Evolutionary conservation across 2,113 vertebrate genomes (phyloP).

Genomic region (Hippocampus zosterae): DNA sequence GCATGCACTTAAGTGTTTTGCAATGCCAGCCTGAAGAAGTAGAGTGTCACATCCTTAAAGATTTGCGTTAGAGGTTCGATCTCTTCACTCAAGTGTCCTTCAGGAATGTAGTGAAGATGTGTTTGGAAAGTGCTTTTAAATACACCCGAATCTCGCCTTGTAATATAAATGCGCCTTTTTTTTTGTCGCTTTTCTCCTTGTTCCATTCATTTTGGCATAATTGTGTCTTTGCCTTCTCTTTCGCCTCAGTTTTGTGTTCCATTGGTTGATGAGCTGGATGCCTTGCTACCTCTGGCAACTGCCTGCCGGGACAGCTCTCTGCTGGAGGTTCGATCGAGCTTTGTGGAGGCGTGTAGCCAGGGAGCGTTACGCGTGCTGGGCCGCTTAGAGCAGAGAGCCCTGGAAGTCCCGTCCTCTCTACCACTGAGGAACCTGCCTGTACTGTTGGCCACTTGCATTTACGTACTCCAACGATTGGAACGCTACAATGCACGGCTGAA

Average conservation of each 20-base stretch:
- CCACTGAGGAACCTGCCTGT: conserved; percentile 75
- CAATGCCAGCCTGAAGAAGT: no score
- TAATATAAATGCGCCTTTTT: no score
- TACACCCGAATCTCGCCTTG: no score
- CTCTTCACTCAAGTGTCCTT: no score
- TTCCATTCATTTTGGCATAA: not conserved
- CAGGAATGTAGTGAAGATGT: no score
- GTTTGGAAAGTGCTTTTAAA: no score
- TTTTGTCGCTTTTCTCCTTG: no score
- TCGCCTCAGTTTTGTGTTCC: conserved; percentile 83
- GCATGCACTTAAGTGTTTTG: no score
- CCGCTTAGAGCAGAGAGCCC: conserved; percentile 78
- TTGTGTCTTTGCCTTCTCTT: conserved; percentile 43
- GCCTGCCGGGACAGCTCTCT: conserved; percentile 81
- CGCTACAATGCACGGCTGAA: conserved; percentile 76
- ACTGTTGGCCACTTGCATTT: conserved; percentile 77
- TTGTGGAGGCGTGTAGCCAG: conserved; percentile 82
- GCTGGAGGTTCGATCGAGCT: conserved; percentile 83
- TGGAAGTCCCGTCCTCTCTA: conserved; percentile 77
- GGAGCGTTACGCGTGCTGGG: conserved; percentile 77
- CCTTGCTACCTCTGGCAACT: conserved; percentile 84
- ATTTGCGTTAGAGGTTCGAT: no score
- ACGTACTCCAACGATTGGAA: conserved; percentile 75
- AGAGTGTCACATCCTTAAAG: no score
- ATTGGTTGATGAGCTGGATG: conserved; percentile 83